Base-by-base conservation (phyloP, 2,888 invertebrate species). In the Lepeophtheirus nordmannii region DNA sequence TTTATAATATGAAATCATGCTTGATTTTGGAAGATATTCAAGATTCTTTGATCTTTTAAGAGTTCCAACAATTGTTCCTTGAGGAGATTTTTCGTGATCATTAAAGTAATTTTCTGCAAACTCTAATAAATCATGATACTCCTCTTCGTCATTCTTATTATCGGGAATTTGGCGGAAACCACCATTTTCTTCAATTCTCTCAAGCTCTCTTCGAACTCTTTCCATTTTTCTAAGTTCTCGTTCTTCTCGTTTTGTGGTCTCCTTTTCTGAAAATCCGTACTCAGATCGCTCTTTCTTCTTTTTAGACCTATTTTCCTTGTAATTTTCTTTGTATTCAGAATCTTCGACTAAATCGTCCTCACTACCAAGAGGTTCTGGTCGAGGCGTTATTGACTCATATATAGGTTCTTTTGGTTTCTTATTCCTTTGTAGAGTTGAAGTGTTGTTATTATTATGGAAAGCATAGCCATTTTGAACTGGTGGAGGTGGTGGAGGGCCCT, bases 31-130 rank as follows among this genome's bases (percentile, higher is more conserved):
- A 40, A 92, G 80, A 70, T 85, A 79, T 74, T 89, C 89, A 1
- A 70, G 68, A 7, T 65, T 66, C 37, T 68, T 68, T 71, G 85
- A 80, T 11, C 84, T 84, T 72, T 87, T 88, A 74, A 80, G 80
- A 75, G 87, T 89, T 68, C 88, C 80, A 0, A 89, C 88, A 70
- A 89, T 85, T 10, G 89, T 89, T 14, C 69, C 89, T 79, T 90
- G 89, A 1, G 87, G 86, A 14, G 86, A 85, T 58, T 86, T 78
- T 70, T 89, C 88, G 72, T 93, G 93, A 65, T 85, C 83, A 75
- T 93, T 94, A 77, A 89, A 94, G 76, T 87, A 88, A 69, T 86
- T 84, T 73, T 91, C 89, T n/a, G 93, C 94, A 77, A 90, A 94
- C 73, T 93, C 91, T 0, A 89, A 79, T 74, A 94, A 85, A 73